Percentiles rank a stretch among this genome's conserved stretches.
Conservation (phyloP, 2,113 vertebrate species). For the Gila orcuttii region DNA sequence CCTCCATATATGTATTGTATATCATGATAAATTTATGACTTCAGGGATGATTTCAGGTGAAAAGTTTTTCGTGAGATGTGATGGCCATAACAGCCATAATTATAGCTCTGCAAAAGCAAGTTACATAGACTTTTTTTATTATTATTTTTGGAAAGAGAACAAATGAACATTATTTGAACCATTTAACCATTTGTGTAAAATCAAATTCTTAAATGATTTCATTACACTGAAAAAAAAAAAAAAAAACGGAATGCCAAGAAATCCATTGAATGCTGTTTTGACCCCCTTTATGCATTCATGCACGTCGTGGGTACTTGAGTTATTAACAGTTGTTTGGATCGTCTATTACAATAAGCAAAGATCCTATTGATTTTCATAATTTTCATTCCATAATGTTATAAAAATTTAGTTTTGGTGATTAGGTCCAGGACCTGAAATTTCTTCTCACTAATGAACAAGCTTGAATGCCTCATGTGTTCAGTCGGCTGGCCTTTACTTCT, state of each 20-base stretch:
- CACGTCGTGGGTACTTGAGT: neutral
- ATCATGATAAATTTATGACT: no score
- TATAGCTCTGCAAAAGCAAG: neutral
- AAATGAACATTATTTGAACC: no score
- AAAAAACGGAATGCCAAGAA: neutral
- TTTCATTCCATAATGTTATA: neutral
- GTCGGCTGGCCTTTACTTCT: neutral
- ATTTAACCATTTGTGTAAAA: no score
- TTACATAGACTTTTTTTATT: neutral
- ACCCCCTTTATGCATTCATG: neutral
- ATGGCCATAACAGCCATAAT: neutral
- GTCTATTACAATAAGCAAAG: neutral
- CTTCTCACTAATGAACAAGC: constrained; percentile 10
- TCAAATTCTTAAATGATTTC: neutral
- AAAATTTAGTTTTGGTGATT: neutral
- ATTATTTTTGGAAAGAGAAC: no score
- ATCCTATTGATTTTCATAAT: neutral
- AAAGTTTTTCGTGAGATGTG: neutral
- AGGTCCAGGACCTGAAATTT: neutral
- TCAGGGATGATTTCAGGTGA: neutral
- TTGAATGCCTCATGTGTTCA: neutral
- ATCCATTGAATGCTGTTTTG: neutral
- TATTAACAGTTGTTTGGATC: neutral
- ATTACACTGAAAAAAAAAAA: neutral
- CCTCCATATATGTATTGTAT: no score